These are phyloP conservation scores for Stenoptilia bipunctidactyla DNA, from an alignment of 2,888 invertebrate species.

Conservation along the genomic window DNA sequence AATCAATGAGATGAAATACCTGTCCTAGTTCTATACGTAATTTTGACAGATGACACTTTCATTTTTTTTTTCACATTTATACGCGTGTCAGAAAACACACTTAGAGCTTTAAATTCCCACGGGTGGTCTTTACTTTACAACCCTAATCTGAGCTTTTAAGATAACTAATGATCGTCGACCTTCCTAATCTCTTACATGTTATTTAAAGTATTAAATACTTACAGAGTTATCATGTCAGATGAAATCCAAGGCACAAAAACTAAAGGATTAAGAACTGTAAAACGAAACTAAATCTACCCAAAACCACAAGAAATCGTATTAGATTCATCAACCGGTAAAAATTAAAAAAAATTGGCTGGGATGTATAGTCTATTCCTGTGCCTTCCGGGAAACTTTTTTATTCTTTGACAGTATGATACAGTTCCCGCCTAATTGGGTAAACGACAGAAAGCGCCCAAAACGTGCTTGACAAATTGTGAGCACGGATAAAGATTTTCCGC, in stretches of 20 bases:
- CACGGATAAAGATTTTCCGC: neutral
- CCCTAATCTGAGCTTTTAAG: conserved; percentile 42
- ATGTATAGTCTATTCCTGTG: neutral
- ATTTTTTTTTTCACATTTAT: too few relatives aligned
- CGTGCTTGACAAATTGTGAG: conserved; percentile 8
- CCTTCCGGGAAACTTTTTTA: conserved; percentile 19
- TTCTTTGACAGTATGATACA: conserved; percentile 52
- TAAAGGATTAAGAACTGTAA: neutral
- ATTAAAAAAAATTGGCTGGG: neutral
- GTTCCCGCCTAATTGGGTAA: conserved; percentile 51
- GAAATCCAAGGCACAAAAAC: neutral
- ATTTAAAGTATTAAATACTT: too few relatives aligned
- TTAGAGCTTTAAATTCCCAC: too few relatives aligned
- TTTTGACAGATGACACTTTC: too few relatives aligned
- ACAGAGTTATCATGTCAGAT: neutral
- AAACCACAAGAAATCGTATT: neutral
- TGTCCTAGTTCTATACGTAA: too few relatives aligned
- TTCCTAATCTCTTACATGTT: neutral
- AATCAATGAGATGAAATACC: too few relatives aligned
- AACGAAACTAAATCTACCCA: neutral
- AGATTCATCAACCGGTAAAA: neutral
- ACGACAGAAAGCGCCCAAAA: conserved; percentile 50
- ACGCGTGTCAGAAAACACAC: too few relatives aligned
- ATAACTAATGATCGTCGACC: conserved; percentile 37
- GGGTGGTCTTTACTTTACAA: conserved; percentile 43